Conservation (phyloP, 2,113 vertebrate genomes). For the Crotophaga sulcirostris region DNA sequence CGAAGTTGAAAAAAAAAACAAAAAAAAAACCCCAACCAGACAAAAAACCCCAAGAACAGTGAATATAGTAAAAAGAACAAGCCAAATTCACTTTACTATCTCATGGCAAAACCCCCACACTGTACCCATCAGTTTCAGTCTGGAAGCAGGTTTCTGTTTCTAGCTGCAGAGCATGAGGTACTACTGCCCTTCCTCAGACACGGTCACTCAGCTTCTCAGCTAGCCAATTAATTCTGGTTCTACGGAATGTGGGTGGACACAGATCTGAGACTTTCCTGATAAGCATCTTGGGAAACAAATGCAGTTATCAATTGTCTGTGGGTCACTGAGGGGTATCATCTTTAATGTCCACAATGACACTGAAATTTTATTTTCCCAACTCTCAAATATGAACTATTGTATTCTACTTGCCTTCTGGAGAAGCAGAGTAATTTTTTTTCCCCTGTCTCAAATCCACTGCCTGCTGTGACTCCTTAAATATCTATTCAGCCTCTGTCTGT, state of each 20-base stretch:
- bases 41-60: accelerated
- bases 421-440: neutral
- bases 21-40: neutral
- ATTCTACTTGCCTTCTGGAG: constrained; percentile 5
- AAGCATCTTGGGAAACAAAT: neutral
- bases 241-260: accelerated
- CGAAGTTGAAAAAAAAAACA: neutral
- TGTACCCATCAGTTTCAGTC: neutral
- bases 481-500: neutral
- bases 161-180: neutral
- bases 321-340: neutral
- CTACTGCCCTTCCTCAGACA: neutral
- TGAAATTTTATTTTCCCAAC: constrained; percentile 9
- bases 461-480: constrained; percentile 2
- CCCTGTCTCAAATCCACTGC: neutral
- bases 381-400: constrained; percentile 3
- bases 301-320: neutral
- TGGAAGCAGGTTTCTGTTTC: neutral
- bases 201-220: neutral
- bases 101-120: neutral
- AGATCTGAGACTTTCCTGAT: neutral
- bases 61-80: neutral
- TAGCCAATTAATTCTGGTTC: neutral
- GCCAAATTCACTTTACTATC: neutral
- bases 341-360: neutral